These are phyloP conservation scores for Nibea coibor DNA, from an alignment of 2,113 vertebrate genomes.

Conservation along the genomic window DNA sequence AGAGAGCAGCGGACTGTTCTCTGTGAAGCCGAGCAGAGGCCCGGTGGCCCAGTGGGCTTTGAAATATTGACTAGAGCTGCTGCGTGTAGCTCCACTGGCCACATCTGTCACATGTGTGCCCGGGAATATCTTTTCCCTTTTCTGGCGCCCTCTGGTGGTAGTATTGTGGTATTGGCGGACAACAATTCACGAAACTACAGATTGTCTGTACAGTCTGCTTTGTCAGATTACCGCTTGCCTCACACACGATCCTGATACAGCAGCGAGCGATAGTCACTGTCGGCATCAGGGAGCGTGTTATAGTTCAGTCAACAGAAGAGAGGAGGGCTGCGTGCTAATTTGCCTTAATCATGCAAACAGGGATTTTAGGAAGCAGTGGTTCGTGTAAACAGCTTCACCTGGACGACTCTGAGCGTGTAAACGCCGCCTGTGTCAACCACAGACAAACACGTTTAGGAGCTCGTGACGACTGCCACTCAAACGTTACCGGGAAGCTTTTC, in stretches of 20 bases:
- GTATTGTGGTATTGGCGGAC: not conserved
- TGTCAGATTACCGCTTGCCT: not conserved
- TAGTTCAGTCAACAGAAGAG: not conserved
- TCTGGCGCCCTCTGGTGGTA: not conserved
- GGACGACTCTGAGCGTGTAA: not conserved
- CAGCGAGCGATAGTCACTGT: constrained; percentile 6
- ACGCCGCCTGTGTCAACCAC: not conserved
- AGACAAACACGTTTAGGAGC: constrained; percentile 7
- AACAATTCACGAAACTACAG: not conserved
- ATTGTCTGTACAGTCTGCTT: no score
- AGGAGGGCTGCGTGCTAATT: not conserved
- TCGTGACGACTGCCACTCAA: constrained; percentile 20
- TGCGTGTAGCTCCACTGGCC: no score
- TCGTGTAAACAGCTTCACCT: constrained; percentile 37
- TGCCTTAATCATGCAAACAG: constrained; percentile 12
- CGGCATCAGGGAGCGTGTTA: not conserved
- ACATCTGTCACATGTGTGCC: no score
- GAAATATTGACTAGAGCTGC: no score
- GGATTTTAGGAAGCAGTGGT: constrained; percentile 14
- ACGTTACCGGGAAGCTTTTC: constrained; percentile 44
- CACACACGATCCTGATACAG: not conserved
- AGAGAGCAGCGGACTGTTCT: no score
- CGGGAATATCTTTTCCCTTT: no score
- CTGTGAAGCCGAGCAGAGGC: no score
- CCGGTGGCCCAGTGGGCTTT: no score